Conservation (phyloP, 1,140 invertebrate genomes). For the Ceratina japonica region DNA sequence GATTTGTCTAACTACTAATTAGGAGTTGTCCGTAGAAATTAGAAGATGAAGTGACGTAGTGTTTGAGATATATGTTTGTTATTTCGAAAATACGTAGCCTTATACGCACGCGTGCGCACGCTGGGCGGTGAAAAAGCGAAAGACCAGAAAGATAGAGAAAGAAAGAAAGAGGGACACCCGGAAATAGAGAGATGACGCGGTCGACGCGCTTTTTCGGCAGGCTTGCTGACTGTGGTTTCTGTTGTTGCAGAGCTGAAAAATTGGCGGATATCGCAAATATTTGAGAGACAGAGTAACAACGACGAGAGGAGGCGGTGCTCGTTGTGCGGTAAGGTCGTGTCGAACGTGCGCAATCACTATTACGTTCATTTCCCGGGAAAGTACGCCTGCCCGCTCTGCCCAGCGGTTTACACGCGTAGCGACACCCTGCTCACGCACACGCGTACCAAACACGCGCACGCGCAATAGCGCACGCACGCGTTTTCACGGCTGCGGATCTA, state of each 20-base stretch:
- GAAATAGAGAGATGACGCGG: conserved; percentile 59
- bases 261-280: conserved; percentile 84
- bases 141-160: not conserved
- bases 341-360: conserved; percentile 85
- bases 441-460: conserved; percentile 82
- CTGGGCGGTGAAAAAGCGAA: not conserved
- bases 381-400: conserved; percentile 83
- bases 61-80: too few relatives aligned
- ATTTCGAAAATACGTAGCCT: conserved; percentile 36
- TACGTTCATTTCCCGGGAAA: conserved; percentile 85
- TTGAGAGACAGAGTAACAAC: conserved; percentile 82
- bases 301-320: conserved; percentile 83
- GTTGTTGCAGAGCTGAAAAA: conserved; percentile 84
- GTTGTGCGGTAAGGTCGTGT: conserved; percentile 84
- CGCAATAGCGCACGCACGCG: conserved; percentile 50
- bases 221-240: conserved; percentile 78
- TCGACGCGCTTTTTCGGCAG: conserved; percentile 61
- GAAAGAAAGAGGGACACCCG: conserved; percentile 19
- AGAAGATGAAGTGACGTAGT: too few relatives aligned
- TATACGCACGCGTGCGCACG: conserved; percentile 52
- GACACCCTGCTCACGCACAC: conserved; percentile 83
- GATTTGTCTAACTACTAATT: too few relatives aligned
- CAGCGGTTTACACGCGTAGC: conserved; percentile 83
- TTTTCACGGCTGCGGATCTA: conserved; percentile 48
- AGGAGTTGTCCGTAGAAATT: too few relatives aligned